Base-by-base conservation (phyloP, 2,113 vertebrate species). In the Sebastes schlegelii region DNA sequence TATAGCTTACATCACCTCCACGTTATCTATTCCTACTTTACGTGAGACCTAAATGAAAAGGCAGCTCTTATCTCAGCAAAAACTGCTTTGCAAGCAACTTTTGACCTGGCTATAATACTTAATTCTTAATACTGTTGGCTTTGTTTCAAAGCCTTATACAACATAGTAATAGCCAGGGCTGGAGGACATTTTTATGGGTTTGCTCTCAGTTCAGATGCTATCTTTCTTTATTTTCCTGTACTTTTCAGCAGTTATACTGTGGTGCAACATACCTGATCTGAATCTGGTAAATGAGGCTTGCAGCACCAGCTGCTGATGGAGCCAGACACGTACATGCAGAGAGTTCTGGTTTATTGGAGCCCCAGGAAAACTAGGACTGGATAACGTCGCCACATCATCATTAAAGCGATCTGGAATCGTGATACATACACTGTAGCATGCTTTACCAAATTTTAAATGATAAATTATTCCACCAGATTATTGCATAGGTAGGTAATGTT, bases 231-330 rank as follows among this genome's bases (percentile, higher is more conserved):
- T 89, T 92, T 94, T 94, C 93, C 93, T 93, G 90, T 93, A 94
- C 91, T 94, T 94, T 93, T 84, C 85, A 90, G 88, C 89, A 88
- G 91, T 92, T 92, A 93, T 92, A 92, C 86, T 91, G 80, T 79
- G 69, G 87, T 51, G 51, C 82, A 91, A 81, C 65, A 88, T 77
- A 92, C 89, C 91, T 91, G 94, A 94, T 94, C 65, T 88, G 85
- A 92, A 94, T 94, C 94, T 94, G 74, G 69, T 89, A 92, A 94
- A 94, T 94, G 94, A 91, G 91, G 88, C 94, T 89, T 92, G 86
- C 67, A 89, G 81, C 87, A 90, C 89, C 92, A 94, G 91, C 89
- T 92, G 93, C 90, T 92, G 90, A 91, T 67, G 12, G 82, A 74
- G 88, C 77, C 78, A 88, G 84, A 82, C 89, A 83, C 73, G 69